Percentiles rank a stretch among this genome's conserved stretches.
Evolutionary conservation across 2,797 vertebrate species (phyloP).

Genomic region (Propithecus perrieri): DNA sequence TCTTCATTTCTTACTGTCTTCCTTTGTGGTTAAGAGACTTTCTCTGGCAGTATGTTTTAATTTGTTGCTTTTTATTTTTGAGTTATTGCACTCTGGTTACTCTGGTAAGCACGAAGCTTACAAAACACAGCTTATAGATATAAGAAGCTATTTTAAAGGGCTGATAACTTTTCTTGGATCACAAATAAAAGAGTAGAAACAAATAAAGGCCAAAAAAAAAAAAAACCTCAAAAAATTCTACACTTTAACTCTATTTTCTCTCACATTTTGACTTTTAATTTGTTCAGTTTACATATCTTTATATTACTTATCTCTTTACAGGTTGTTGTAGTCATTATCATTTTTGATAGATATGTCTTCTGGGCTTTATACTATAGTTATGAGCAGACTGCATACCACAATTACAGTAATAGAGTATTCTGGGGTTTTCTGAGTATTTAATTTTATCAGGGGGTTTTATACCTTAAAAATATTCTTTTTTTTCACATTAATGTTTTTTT

Average conservation of each 20-base stretch:
- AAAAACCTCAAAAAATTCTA: neutral
- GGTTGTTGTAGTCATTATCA: too few relatives aligned
- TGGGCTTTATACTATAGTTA: too few relatives aligned
- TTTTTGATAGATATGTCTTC: too few relatives aligned
- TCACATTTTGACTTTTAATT: neutral
- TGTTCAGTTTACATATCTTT: neutral
- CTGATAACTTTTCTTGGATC: neutral
- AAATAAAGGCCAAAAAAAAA: neutral
- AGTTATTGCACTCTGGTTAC: neutral
- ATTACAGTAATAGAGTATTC: too few relatives aligned
- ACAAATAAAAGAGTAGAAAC: neutral
- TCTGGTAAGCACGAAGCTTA: neutral
- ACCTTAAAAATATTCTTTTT: too few relatives aligned
- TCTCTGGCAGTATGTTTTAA: neutral
- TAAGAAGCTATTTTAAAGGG: neutral
- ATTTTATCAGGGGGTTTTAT: too few relatives aligned
- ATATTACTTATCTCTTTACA: neutral
- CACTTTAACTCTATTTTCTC: neutral
- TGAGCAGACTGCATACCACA: too few relatives aligned
- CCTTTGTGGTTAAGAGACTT: neutral
- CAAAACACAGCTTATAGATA: neutral
- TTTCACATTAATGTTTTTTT: too few relatives aligned
- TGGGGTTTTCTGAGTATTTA: too few relatives aligned
- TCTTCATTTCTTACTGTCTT: neutral
- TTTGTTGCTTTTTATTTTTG: neutral